Percentiles rank a stretch among this genome's conserved stretches.
Evolutionary conservation across 2,888 invertebrate genomes (phyloP).

Genomic region (Drosophila nigritarsus): DNA sequence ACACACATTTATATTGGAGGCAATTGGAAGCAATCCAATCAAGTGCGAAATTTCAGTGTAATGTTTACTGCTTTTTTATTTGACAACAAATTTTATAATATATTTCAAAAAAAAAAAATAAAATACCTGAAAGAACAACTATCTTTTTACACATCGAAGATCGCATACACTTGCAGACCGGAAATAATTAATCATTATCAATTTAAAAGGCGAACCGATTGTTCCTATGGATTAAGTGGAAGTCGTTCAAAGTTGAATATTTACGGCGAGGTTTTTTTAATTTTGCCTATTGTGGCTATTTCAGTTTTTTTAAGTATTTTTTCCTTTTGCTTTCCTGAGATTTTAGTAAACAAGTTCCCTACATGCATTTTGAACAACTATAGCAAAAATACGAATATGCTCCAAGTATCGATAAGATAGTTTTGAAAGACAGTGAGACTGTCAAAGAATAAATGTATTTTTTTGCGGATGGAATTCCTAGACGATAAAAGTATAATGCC

Average conservation of each 20-base stretch:
- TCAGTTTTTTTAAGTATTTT: no score
- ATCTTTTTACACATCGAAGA: neutral
- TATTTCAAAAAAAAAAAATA: conserved; percentile 5
- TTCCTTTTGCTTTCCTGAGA: neutral
- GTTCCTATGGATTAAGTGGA: neutral
- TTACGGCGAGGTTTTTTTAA: neutral
- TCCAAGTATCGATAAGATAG: neutral
- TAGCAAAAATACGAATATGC: neutral
- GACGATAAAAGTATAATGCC: neutral
- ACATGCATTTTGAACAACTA: no score
- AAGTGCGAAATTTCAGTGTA: conserved; percentile 32
- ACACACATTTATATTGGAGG: neutral
- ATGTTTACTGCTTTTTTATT: conserved; percentile 15
- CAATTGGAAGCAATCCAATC: conserved; percentile 19
- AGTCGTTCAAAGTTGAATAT: neutral
- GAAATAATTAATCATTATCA: neutral
- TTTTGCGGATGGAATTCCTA: neutral
- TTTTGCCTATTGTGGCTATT: no score
- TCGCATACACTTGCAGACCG: neutral
- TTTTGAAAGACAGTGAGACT: neutral
- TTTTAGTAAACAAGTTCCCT: no score
- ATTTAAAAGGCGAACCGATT: neutral
- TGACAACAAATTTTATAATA: conserved; percentile 18
- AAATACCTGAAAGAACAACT: neutral
- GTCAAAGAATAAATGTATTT: neutral